phyloP scores from a whole-genome alignment of 2,113 vertebrate genomes.

The Athene noctua region DNA sequence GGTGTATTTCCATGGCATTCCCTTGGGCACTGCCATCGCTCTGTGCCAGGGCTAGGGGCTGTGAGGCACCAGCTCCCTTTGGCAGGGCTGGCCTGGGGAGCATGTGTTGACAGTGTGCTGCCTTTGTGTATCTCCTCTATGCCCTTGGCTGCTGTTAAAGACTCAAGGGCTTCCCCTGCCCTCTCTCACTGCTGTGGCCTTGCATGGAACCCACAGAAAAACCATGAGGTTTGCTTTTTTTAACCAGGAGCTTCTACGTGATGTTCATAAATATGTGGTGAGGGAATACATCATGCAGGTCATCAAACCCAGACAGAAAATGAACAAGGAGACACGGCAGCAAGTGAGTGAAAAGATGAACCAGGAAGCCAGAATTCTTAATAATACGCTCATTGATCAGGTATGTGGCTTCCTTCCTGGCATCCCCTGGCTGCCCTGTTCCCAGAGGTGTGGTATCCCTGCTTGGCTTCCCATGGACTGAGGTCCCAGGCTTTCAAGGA shows the following conservation, averaged over 20 bases:
- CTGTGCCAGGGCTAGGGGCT: background rate
- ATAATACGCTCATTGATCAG: slow-evolving; percentile 40
- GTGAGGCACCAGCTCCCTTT: rapidly evolving
- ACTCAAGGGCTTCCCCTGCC: background rate
- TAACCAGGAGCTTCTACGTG: slow-evolving; percentile 63
- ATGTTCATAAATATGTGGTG: slow-evolving; percentile 61
- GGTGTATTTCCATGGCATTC: background rate
- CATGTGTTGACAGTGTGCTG: background rate
- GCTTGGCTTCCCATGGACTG: background rate
- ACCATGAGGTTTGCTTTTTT: background rate
- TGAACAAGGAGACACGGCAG: background rate
- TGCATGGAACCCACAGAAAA: background rate
- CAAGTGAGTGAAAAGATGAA: slow-evolving; percentile 64
- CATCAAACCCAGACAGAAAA: slow-evolving; percentile 48
- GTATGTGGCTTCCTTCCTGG: slow-evolving; percentile 34
- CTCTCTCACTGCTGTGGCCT: background rate
- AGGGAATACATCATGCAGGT: slow-evolving; percentile 61
- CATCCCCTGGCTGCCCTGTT: background rate
- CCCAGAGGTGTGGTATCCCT: background rate
- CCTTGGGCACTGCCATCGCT: background rate
- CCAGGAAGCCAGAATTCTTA: slow-evolving; percentile 57
- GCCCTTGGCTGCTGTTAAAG: background rate
- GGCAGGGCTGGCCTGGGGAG: background rate
- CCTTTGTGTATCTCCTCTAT: background rate
- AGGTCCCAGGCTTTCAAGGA: background rate